Evolutionary conservation across 2,888 invertebrate species (phyloP), one percentile per base, ranked within the genome.

Genomic region (Meliscaeva auricollis): DNA sequence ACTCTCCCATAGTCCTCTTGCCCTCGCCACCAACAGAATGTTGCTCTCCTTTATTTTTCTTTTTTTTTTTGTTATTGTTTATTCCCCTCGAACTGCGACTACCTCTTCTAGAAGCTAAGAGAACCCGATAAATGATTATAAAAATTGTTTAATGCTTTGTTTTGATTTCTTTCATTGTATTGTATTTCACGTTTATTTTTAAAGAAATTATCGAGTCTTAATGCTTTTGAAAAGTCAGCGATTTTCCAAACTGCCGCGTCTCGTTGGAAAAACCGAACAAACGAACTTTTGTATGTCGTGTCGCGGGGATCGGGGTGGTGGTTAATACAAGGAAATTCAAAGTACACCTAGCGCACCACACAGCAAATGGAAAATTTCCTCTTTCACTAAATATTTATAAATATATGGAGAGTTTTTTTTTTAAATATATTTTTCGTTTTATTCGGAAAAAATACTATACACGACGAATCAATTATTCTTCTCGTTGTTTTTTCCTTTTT

Each of bases 331-430:
- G 48, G 48, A 76, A 69, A 83, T 50, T 48, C 79, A 58, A 84
- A 79, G 52, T 84, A 79, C 83, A 79, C 70, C 69, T 50, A 74
- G 58, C 20, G 54, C 50, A 79, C 48, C 78, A 84, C 78, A 84
- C 79, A 72, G 79, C 79, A 80, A 84, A 44, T 76, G 75, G 84
- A 83, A 83, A 79, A 68, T 79, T 79, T 80, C 56, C 48, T 70
- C 78, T 73, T 79, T 74, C 50, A 60, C 64, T 74, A 26, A 83
- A 78, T 78, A 83, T 78, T 83, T 83, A 44, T 74, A 78, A 78
- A 83, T 64, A 73, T 74, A 74, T 56, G 69, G 50, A 73, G 62
- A 52, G 58, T 70, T 75, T 75, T 68, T 64, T 58, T 35, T 32
- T 62, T 54, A 38, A 11, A 38, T 38, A 38, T 38, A 6, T 46